phyloP scores from a whole-genome alignment of 2,888 invertebrate species.

The Tipula confusa region DNA sequence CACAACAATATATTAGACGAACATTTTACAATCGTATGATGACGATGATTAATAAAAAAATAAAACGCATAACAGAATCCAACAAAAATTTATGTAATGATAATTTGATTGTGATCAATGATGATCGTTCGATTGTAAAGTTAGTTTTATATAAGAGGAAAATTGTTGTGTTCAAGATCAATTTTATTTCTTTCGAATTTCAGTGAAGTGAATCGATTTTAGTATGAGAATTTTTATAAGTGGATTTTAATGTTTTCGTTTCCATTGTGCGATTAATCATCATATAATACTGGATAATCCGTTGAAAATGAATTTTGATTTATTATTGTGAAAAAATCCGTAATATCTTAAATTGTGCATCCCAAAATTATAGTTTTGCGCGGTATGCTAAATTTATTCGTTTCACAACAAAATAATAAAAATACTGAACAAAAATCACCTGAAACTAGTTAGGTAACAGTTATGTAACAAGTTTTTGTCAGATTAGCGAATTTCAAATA shows the following conservation, averaged over 20 bases:
- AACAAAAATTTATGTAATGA: not conserved
- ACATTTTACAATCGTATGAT: too few relatives aligned
- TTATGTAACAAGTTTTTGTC: too few relatives aligned
- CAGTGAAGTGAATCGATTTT: not conserved
- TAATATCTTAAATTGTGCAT: too few relatives aligned
- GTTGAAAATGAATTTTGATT: not conserved
- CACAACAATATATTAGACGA: conserved; percentile 7
- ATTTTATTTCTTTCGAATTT: not conserved
- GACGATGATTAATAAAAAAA: conserved; percentile 20
- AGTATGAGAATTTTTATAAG: not conserved
- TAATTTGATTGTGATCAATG: conserved; percentile 25
- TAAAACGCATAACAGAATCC: not conserved
- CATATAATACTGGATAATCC: not conserved
- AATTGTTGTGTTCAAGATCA: not conserved
- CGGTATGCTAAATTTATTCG: too few relatives aligned
- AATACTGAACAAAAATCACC: too few relatives aligned
- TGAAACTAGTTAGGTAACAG: too few relatives aligned
- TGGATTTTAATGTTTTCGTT: not conserved
- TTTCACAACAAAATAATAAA: too few relatives aligned
- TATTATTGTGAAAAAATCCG: too few relatives aligned
- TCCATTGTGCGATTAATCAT: not conserved
- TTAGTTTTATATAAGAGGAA: not conserved
- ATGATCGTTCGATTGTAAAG: conserved; percentile 3
- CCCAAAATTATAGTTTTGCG: too few relatives aligned
- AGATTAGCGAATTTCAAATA: too few relatives aligned